Evolutionary conservation across 2,113 vertebrate genomes (phyloP).

Genomic region (Taurulus bubalis): DNA sequence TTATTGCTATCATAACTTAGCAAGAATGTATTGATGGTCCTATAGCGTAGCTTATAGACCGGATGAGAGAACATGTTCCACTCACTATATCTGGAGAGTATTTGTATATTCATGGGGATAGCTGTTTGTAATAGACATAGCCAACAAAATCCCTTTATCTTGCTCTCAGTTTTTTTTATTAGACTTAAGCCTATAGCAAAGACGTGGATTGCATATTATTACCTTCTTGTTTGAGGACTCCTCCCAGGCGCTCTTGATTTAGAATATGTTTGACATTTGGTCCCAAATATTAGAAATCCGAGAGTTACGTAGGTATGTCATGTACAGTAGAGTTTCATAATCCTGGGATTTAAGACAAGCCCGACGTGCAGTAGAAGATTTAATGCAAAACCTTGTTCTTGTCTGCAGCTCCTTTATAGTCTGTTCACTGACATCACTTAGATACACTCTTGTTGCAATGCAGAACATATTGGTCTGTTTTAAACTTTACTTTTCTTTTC

Average conservation of each 20-base stretch:
- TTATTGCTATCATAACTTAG: constrained; percentile 54
- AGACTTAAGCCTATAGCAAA: constrained; percentile 28
- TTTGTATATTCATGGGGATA: constrained; percentile 62
- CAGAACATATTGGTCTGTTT: constrained; percentile 50
- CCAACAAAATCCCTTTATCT: constrained; percentile 52
- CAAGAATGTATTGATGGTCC: constrained; percentile 38
- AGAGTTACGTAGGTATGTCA: neutral
- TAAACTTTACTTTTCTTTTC: constrained; percentile 49
- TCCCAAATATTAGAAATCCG: constrained; percentile 20
- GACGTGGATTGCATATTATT: constrained; percentile 34
- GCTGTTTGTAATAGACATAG: constrained; percentile 54
- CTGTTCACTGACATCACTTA: constrained; percentile 54
- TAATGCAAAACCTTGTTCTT: constrained; percentile 41
- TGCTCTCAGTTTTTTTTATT: constrained; percentile 23
- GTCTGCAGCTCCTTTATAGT: constrained; percentile 33
- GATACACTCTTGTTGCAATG: constrained; percentile 46
- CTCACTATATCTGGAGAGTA: constrained; percentile 46
- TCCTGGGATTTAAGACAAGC: constrained; percentile 7
- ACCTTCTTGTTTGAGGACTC: constrained; percentile 11
- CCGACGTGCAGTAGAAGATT: constrained; percentile 1
- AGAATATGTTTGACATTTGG: constrained; percentile 21
- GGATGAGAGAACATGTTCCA: constrained; percentile 44
- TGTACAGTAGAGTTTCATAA: constrained; percentile 1
- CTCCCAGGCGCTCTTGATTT: neutral
- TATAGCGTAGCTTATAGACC: constrained; percentile 51